These are phyloP conservation scores for Plebejus argus DNA, from an alignment of 2,888 invertebrate genomes.

Conservation along the genomic window DNA sequence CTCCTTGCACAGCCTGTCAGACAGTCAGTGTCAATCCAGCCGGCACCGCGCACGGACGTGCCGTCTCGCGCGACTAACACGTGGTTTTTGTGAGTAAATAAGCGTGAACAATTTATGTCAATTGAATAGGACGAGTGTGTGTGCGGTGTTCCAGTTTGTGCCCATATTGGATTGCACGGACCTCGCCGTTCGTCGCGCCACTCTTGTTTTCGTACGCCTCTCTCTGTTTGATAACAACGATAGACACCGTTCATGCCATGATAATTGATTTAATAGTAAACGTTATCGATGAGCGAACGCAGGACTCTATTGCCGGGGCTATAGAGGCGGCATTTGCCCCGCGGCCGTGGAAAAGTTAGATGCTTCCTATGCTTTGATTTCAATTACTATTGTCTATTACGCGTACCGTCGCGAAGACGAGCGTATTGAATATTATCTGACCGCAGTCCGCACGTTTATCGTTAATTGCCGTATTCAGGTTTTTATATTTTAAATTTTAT, in stretches of 20 bases:
- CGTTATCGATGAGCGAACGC: slow-evolving; percentile 40
- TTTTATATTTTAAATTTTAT: neutral
- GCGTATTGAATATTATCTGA: neutral
- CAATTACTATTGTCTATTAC: slow-evolving; percentile 33
- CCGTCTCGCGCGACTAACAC: slow-evolving; percentile 48
- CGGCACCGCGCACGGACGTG: slow-evolving; percentile 56
- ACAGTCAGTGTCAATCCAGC: slow-evolving; percentile 60
- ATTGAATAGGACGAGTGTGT: slow-evolving; percentile 52
- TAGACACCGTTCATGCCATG: neutral
- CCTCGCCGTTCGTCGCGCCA: slow-evolving; percentile 49
- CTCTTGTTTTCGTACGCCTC: slow-evolving; percentile 52
- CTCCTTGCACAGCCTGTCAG: slow-evolving; percentile 46
- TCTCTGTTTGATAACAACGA: slow-evolving; percentile 38
- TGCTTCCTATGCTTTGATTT: slow-evolving; percentile 37
- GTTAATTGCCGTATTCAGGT: neutral
- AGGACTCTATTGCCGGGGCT: slow-evolving; percentile 24
- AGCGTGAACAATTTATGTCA: slow-evolving; percentile 52
- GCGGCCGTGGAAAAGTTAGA: slow-evolving; percentile 29
- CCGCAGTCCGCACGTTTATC: slow-evolving; percentile 13
- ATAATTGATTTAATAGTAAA: slow-evolving; percentile 32
- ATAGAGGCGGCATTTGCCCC: slow-evolving; percentile 33
- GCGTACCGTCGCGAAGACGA: slow-evolving; percentile 14
- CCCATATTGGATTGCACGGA: slow-evolving; percentile 62
- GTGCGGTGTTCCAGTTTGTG: slow-evolving; percentile 46
- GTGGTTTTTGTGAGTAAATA: slow-evolving; percentile 72